Evolutionary conservation across 2,797 vertebrate genomes (phyloP), one percentile per base, ranked within the genome.

Genomic region (Scarus forsteni): DNA sequence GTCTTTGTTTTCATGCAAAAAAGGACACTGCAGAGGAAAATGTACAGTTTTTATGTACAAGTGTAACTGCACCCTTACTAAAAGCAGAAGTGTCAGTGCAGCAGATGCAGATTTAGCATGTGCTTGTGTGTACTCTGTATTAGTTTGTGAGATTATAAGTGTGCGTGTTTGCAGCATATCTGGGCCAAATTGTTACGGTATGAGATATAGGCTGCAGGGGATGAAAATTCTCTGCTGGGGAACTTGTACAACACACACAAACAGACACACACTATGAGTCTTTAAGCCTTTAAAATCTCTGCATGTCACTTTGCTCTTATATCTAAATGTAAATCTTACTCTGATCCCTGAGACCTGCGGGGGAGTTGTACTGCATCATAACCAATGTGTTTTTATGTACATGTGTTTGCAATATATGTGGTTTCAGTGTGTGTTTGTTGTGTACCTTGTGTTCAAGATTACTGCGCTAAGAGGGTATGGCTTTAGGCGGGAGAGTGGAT

Each of bases 361-460:
- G 49, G n/a, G 43, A 43, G 19, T 56, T 54, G 13, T 44, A 56
- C 57, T 43, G 18, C 60, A 65, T 42, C 56, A 67, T 44, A 61
- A 9, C 51, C 34, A 45, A 13, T 70, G 53, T 27, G 13, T 18
- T 75, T 60, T 52, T 70, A 48, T 81, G 60, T 38, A 18, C 58
- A 11, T 70, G 44, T 64, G 66, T 77, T 45, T 79, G 36, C 35
- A 51, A 27, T 73, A 40, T 79, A 52, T 69, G 60, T 57, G 64
- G 66, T 74, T 80, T 72, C 57, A 62, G 48, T 55, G 39, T 70
- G 70, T 85, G 60, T 81, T 45, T 78, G 71, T 79, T 86, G 68
- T 44, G 61, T 75, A 49, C 73, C 79, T 78, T 83, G 83, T 88
- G 85, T 73, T 79, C 70, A 77, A 77, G 68, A 88, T 89, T 77